Conservation (phyloP, 2,113 vertebrate genomes). For the Diadophis punctatus region DNA sequence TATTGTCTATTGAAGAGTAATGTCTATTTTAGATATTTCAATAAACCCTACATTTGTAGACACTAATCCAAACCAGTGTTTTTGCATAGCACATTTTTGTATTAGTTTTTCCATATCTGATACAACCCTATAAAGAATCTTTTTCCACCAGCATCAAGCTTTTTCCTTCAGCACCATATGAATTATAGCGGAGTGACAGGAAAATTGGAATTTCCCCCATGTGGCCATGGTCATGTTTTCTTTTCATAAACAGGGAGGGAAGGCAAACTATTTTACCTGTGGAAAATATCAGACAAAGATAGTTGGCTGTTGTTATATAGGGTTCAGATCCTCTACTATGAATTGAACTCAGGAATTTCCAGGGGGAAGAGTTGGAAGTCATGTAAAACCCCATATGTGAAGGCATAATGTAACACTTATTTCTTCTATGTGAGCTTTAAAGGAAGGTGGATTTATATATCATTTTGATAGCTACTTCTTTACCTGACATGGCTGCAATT, state of each 20-base stretch:
- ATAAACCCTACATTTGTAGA: not conserved
- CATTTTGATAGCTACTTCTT: not conserved
- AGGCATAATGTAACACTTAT: not conserved
- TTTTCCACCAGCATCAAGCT: not conserved
- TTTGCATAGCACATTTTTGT: not conserved
- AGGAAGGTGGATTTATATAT: not conserved
- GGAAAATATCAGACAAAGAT: not conserved
- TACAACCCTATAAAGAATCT: not conserved
- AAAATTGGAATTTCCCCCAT: not conserved
- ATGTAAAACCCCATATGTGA: not conserved
- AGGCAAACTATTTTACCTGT: not conserved
- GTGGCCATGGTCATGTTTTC: not conserved
- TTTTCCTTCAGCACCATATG: not conserved
- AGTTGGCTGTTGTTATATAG: not conserved
- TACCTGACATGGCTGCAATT: not conserved
- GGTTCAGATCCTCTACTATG: not conserved
- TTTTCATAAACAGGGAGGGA: not conserved
- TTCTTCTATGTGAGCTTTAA: not conserved
- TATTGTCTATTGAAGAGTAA: not conserved
- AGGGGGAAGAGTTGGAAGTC: not conserved
- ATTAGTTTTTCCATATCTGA: not conserved
- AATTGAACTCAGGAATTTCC: not conserved
- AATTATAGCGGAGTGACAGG: not conserved
- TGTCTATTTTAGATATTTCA: not conserved
- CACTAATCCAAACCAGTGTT: not conserved